phyloP scores from a whole-genome alignment of 2,797 vertebrate species.

The Holocentrus rufus region DNA sequence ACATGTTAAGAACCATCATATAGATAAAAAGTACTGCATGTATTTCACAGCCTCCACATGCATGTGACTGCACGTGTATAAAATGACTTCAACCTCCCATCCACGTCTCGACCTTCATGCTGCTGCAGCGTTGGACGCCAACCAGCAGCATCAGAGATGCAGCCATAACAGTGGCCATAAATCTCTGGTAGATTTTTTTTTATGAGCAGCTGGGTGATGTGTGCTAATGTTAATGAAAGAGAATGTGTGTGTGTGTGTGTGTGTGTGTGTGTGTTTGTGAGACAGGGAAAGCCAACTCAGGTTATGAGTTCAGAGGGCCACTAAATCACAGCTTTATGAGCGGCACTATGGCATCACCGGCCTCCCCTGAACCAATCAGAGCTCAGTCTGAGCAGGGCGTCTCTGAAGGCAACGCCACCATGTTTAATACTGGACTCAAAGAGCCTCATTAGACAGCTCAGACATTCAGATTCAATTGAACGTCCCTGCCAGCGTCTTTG shows the following conservation, averaged over 20 bases:
- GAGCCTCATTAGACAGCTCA: no score
- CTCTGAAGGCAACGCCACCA: neutral
- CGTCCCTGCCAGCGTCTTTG: no score
- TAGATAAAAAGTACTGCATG: no score
- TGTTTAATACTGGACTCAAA: neutral
- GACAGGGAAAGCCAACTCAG: neutral
- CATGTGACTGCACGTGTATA: neutral
- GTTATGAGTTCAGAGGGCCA: neutral
- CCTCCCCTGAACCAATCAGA: neutral
- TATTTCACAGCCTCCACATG: no score
- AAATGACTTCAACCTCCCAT: neutral
- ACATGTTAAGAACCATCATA: no score
- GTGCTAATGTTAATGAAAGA: neutral
- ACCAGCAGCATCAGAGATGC: neutral
- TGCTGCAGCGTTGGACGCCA: neutral
- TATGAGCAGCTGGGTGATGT: neutral
- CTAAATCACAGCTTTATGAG: slow-evolving; percentile 8
- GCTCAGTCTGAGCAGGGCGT: neutral
- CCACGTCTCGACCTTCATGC: neutral
- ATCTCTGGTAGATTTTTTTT: slow-evolving; percentile 7
- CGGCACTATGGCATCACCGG: neutral
- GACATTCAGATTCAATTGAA: no score
- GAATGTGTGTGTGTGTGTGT: neutral
- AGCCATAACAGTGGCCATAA: slow-evolving; percentile 13
- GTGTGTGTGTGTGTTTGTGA: neutral